Conservation (phyloP, 2,888 invertebrate genomes). For the Drosophila recens region DNA sequence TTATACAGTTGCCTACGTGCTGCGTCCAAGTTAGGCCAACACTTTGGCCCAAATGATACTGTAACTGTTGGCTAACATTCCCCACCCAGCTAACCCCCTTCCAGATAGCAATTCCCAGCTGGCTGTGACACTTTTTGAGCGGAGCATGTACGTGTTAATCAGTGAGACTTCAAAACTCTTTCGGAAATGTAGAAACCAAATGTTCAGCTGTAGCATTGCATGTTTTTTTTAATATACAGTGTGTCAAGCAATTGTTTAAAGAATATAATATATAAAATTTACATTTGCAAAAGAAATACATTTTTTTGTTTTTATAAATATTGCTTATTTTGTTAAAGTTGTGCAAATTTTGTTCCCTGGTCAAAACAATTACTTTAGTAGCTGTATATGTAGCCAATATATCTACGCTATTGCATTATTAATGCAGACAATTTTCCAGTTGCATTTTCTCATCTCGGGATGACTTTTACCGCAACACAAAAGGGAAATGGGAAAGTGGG, state of each 20-base stretch:
- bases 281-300: background rate
- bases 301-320: background rate
- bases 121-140: slow-evolving; percentile 21
- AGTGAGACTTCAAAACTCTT: background rate
- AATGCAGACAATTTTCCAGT: slow-evolving; percentile 11
- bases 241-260: background rate
- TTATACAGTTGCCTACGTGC: slow-evolving; percentile 70
- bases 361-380: background rate
- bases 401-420: slow-evolving; percentile 7
- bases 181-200: background rate
- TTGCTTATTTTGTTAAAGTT: background rate
- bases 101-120: slow-evolving; percentile 7
- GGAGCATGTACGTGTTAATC: slow-evolving; percentile 21
- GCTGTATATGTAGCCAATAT: background rate
- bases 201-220: background rate
- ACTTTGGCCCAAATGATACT: slow-evolving; percentile 32
- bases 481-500: background rate
- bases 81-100: background rate
- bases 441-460: slow-evolving; percentile 5
- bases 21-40: slow-evolving; percentile 42
- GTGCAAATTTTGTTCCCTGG: background rate
- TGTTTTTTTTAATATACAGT: background rate
- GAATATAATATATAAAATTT: background rate
- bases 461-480: slow-evolving; percentile 4
- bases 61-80: slow-evolving; percentile 4